Evolutionary conservation across 2,888 invertebrate species (phyloP), one percentile per base, ranked within the genome.

Genomic region (Agrotis exclamationis): DNA sequence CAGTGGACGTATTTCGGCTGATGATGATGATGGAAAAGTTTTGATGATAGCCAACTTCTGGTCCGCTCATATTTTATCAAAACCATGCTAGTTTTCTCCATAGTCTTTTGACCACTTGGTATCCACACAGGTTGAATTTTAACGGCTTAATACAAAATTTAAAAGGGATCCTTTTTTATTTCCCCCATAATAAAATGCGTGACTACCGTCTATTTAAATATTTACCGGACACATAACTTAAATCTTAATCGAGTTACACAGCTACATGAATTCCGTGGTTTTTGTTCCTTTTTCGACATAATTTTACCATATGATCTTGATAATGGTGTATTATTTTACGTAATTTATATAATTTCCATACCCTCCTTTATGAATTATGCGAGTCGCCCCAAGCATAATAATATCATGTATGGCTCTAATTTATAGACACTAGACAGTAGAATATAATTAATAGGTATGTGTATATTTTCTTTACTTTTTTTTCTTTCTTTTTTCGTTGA

Each of bases 141-240:
- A n/a, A n/a, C n/a, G 13, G 33, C 13, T 4, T 56, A 9, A 54
- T 54, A 16, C 45, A 45, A 45, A 54, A 54, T n/a, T n/a, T 56
- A 45, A 64, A n/a, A 6, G 18, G 1, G 14, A n/a, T 20, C 18
- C n/a, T 11, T 54, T 50, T 73, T 62, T 56, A 3, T 62, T 28
- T 48, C 22, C n/a, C 5, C 2, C 13, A 20, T 18, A 39, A 56
- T 13, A 56, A 13, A 16, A 57, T 67, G 75, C 80, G 80, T 80
- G 80, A 74, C 78, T 51, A 50, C 56, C 56, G 13, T 53, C 63
- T 82, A 80, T 74, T 82, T 79, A 78, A 79, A 79, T 66, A 60
- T 68, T 74, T 51, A 82, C 65, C 63, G 79, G 70, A 70, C 70
- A 75, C 79, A 69, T 79, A 80, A 80, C 69, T 80, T 69, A 64